Conservation (phyloP, 35 echinoderm and acorn worm genomes). For the Heliocidaris erythrogramma region DNA sequence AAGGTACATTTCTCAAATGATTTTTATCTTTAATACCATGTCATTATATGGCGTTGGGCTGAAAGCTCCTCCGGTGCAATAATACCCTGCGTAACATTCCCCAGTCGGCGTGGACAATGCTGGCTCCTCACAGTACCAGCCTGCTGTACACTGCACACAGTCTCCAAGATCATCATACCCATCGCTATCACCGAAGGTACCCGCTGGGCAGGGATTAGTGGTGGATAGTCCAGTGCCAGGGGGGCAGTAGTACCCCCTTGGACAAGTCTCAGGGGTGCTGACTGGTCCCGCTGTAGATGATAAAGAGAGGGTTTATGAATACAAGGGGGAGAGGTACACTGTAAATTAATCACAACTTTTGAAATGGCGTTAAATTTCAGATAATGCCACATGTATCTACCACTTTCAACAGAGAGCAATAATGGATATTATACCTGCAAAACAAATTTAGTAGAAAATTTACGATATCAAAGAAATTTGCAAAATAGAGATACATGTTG, state of each 20-base stretch:
- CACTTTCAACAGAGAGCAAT: no score
- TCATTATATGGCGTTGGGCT: conserved; percentile 88
- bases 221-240: conserved; percentile 65
- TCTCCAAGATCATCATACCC: conserved; percentile 63
- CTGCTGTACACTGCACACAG: conserved; percentile 81
- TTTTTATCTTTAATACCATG: conserved; percentile 61
- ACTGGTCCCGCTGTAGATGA: conserved; percentile 72
- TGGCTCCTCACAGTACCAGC: conserved; percentile 80
- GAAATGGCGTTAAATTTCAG: no score
- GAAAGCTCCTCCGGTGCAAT: conserved; percentile 85
- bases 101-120: conserved; percentile 76
- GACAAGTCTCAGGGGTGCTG: conserved; percentile 65
- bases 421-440: no score
- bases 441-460: no score
- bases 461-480: no score
- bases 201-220: conserved; percentile 79
- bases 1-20: neutral
- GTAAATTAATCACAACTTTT: no score
- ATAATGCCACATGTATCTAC: no score
- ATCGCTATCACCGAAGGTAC: conserved; percentile 73
- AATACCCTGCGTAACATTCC: conserved; percentile 94
- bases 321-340: no score
- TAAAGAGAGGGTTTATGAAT: neutral
- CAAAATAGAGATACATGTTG: no score
- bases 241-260: conserved; percentile 92